Evolutionary conservation across 2,888 invertebrate genomes (phyloP).

Genomic region (Harpagoxenus sublaevis): DNA sequence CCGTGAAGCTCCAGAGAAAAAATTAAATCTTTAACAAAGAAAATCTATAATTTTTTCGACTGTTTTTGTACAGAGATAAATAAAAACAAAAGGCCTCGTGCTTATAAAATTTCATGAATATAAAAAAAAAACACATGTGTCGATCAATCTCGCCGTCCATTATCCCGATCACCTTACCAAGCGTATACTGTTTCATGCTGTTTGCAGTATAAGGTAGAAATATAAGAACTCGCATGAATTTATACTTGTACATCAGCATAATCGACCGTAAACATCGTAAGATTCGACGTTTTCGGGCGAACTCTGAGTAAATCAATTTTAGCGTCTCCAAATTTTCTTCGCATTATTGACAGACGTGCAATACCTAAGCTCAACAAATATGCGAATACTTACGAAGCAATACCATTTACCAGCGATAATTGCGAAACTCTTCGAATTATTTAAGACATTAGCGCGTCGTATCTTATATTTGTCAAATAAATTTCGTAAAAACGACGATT

Average conservation of each 20-base stretch:
- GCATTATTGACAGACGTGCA: not conserved
- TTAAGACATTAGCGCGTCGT: not conserved
- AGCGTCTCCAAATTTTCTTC: not conserved
- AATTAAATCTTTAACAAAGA: slow-evolving; percentile 84
- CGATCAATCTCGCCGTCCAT: slow-evolving; percentile 47
- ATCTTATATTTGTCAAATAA: slow-evolving; percentile 13
- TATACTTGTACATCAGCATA: not conserved
- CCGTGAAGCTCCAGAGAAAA: slow-evolving; percentile 85
- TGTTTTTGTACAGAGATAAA: slow-evolving; percentile 86
- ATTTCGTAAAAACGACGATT: not conserved
- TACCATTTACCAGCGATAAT: not conserved
- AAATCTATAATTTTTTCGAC: slow-evolving; percentile 86
- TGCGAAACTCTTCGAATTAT: slow-evolving; percentile 1
- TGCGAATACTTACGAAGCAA: not conserved
- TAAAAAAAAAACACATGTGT: slow-evolving; percentile 68
- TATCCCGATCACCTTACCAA: slow-evolving; percentile 44
- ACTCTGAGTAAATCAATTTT: not conserved
- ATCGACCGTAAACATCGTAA: slow-evolving; percentile 2
- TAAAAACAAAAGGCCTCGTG: slow-evolving; percentile 85
- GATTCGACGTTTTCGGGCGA: not conserved
- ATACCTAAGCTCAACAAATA: slow-evolving; percentile 1
- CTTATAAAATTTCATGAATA: slow-evolving; percentile 86
- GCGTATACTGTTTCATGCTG: not conserved
- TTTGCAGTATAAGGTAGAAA: not conserved
- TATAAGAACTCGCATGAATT: not conserved